Evolutionary conservation across 1,140 invertebrate species (phyloP).

Genomic region (Brachionus sp.): DNA sequence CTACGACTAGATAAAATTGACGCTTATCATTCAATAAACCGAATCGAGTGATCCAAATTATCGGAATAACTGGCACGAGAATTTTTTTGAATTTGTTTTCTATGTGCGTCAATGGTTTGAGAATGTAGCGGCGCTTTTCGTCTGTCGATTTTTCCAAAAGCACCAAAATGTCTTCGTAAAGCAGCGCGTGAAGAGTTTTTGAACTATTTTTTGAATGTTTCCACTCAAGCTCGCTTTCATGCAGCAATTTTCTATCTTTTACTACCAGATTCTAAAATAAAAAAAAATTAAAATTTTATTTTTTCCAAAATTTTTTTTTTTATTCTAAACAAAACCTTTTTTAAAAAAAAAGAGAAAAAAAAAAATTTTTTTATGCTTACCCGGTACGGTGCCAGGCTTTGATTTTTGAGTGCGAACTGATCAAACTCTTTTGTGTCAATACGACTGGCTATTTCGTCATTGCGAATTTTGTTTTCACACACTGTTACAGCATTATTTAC

Average conservation of each 20-base stretch:
- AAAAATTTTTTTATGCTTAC: background rate
- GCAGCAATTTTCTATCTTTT: background rate
- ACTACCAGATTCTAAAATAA: background rate
- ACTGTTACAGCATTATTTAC: slow-evolving; percentile 42
- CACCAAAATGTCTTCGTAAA: slow-evolving; percentile 36
- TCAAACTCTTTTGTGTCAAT: slow-evolving; percentile 41
- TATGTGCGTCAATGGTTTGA: background rate
- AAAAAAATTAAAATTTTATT: background rate
- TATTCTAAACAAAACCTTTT: background rate
- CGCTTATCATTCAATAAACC: background rate
- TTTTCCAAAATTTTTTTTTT: background rate
- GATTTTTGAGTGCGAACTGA: background rate
- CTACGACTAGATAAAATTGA: background rate
- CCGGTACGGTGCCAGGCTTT: background rate
- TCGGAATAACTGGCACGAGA: background rate
- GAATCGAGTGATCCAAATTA: slow-evolving; percentile 11
- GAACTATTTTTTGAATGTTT: background rate
- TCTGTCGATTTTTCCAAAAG: slow-evolving; percentile 18
- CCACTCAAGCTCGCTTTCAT: slow-evolving; percentile 38
- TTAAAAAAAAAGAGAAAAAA: no score
- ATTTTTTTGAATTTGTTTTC: background rate
- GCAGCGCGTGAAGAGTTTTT: background rate
- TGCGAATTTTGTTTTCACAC: slow-evolving; percentile 22
- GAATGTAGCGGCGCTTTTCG: slow-evolving; percentile 40
- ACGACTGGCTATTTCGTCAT: slow-evolving; percentile 7